Evolutionary conservation across 2,797 vertebrate genomes (phyloP).

Genomic region (Myripristis murdjan): DNA sequence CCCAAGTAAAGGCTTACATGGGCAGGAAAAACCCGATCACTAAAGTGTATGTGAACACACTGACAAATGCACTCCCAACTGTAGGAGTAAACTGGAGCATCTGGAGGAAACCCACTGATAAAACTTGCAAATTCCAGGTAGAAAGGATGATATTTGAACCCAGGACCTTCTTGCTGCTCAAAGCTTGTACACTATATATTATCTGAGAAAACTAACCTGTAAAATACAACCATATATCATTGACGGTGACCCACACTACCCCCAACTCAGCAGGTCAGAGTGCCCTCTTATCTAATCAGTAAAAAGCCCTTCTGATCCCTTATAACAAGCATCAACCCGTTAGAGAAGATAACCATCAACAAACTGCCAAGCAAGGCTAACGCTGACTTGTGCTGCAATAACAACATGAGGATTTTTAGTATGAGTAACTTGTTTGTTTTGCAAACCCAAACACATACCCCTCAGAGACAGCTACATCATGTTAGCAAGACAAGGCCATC

Average conservation of each 20-base stretch:
- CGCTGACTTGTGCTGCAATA: conserved; percentile 53
- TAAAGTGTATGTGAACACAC: too few relatives aligned
- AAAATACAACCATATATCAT: neutral
- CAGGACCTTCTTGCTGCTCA: neutral
- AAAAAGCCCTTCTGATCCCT: neutral
- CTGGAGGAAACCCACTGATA: neutral
- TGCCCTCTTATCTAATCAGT: conserved; percentile 54
- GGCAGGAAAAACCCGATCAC: too few relatives aligned
- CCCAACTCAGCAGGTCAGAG: conserved; percentile 25
- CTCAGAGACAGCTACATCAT: conserved; percentile 68
- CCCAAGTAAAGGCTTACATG: too few relatives aligned
- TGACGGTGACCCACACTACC: neutral
- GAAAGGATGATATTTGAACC: neutral
- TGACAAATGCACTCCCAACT: too few relatives aligned
- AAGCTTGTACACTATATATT: neutral
- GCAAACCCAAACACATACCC: conserved; percentile 61
- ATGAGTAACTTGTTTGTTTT: conserved; percentile 68
- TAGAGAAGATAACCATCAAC: conserved; percentile 30
- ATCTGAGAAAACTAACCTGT: conserved; percentile 26
- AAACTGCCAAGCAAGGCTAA: conserved; percentile 36
- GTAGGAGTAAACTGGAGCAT: too few relatives aligned
- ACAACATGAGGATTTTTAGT: conserved; percentile 51
- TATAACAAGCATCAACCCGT: neutral
- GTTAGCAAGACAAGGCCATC: conserved; percentile 60
- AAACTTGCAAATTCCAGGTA: neutral